Evolutionary conservation across 2,113 vertebrate species (phyloP).

Genomic region (Oreochromis spilurus): DNA sequence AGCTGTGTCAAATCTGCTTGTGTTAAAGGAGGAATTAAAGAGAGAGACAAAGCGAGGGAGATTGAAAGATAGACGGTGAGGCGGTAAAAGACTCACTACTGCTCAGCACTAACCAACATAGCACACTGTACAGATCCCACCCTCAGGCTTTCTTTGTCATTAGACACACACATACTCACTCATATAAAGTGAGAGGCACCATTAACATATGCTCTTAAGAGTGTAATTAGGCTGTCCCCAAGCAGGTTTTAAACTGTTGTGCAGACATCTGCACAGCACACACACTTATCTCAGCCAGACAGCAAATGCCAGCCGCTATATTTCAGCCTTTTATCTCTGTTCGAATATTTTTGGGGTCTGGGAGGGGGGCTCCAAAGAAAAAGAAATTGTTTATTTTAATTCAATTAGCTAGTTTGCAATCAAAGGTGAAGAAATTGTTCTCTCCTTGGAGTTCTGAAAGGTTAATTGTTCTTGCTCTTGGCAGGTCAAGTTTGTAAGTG

Average conservation of each 20-base stretch:
- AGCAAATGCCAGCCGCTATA: slow-evolving; percentile 27
- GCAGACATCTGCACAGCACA: slow-evolving; percentile 38
- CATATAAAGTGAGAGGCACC: slow-evolving; percentile 22
- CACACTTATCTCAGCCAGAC: slow-evolving; percentile 41
- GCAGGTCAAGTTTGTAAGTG: not conserved
- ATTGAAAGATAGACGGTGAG: not conserved
- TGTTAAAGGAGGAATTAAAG: not conserved
- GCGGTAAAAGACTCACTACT: not conserved
- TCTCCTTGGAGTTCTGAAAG: not conserved
- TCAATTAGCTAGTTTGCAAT: not conserved
- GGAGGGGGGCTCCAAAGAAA: not conserved
- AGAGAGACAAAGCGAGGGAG: not conserved
- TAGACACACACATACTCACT: slow-evolving; percentile 46
- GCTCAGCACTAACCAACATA: not conserved
- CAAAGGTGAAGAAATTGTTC: not conserved
- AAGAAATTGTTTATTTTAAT: slow-evolving; percentile 37
- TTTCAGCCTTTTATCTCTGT: slow-evolving; percentile 24
- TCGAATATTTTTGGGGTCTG: not conserved
- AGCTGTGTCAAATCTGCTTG: not conserved
- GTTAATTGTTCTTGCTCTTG: slow-evolving; percentile 30
- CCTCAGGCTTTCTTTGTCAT: slow-evolving; percentile 49
- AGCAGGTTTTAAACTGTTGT: slow-evolving; percentile 59
- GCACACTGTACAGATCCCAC: slow-evolving; percentile 14
- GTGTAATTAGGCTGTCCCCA: slow-evolving; percentile 65
- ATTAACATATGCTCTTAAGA: slow-evolving; percentile 65